Evolutionary conservation across 1,140 invertebrate species (phyloP).

Genomic region (Lasioglossum albipes): DNA sequence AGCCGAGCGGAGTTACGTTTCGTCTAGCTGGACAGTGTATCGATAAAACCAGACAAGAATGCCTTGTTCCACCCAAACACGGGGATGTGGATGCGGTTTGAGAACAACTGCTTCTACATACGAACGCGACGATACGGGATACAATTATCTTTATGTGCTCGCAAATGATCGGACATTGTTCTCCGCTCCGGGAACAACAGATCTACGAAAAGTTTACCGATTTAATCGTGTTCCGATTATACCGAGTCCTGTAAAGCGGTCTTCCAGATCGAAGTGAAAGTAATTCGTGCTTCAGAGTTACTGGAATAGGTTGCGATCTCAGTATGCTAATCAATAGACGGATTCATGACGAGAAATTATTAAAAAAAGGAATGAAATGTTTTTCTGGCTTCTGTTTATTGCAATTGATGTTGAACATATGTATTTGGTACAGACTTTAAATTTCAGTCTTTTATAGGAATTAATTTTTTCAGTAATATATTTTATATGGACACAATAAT

Average conservation of each 20-base stretch:
- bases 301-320: no score
- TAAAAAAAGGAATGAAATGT: no score
- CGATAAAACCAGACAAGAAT: slow-evolving; percentile 58
- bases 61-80: slow-evolving; percentile 53
- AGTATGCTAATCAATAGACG: no score
- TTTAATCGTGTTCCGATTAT: not conserved
- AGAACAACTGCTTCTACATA: slow-evolving; percentile 20
- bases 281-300: no score
- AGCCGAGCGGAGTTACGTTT: slow-evolving; percentile 53
- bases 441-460: no score
- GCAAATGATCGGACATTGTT: not conserved
- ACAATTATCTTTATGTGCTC: not conserved
- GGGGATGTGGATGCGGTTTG: slow-evolving; percentile 14
- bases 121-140: not conserved
- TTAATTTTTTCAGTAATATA: no score
- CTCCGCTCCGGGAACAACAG: not conserved
- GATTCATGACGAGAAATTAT: no score
- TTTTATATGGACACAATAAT: no score
- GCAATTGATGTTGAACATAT: no score
- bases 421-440: no score
- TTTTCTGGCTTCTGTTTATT: no score
- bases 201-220: not conserved
- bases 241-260: not conserved
- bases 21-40: slow-evolving; percentile 54
- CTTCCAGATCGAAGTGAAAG: no score